These are phyloP conservation scores for Eurypyga helias DNA, from an alignment of 2,113 vertebrate species.

Conservation along the genomic window DNA sequence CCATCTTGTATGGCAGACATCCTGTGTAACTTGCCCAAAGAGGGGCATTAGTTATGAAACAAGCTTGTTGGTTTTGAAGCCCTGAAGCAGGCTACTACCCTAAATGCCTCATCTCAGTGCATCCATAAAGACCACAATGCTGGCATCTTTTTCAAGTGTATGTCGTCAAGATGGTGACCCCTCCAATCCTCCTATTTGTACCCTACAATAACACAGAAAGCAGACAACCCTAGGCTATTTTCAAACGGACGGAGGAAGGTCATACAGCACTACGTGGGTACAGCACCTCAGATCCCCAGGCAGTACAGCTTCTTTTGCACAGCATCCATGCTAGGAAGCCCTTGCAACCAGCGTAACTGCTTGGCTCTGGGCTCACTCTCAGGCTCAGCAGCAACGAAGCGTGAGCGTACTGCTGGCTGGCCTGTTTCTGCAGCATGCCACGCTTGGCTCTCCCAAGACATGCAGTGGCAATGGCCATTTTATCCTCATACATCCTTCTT, in stretches of 20 bases:
- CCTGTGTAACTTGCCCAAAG: not conserved
- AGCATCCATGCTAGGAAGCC: fast-evolving
- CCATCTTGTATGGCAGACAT: not conserved
- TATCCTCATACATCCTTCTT: not conserved
- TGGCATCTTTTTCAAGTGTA: not conserved
- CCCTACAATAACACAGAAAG: not conserved
- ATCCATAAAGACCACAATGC: not conserved
- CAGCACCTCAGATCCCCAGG: not conserved
- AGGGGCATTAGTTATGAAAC: not conserved
- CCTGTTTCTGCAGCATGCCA: not conserved
- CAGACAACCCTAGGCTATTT: not conserved
- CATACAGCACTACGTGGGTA: not conserved
- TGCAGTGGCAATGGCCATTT: fast-evolving
- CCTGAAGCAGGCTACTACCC: not conserved
- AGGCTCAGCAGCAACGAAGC: not conserved
- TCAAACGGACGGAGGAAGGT: not conserved
- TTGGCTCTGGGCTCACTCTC: not conserved
- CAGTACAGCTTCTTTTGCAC: not conserved
- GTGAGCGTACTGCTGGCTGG: not conserved
- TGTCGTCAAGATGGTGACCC: not conserved
- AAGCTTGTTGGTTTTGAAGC: not conserved
- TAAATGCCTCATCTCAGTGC: not conserved
- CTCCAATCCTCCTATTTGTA: not conserved
- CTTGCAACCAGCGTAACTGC: not conserved
- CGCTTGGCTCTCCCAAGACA: not conserved